These are phyloP conservation scores for Pseudomyrmex sp. DNA, from an alignment of 1,140 invertebrate genomes.

Conservation along the genomic window DNA sequence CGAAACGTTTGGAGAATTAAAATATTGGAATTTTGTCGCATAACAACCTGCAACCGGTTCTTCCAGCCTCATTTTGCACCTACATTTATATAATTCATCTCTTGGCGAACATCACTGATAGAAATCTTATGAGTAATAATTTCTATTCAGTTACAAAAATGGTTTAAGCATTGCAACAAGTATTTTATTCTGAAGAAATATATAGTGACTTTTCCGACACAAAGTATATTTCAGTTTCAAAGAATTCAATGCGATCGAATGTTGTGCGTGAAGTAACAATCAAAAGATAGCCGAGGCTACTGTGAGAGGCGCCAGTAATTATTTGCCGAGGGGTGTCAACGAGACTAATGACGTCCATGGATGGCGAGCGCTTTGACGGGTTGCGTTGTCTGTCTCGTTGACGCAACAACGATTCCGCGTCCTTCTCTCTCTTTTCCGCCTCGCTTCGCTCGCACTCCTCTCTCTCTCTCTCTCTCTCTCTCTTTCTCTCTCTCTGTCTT, in stretches of 20 bases:
- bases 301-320: conserved; percentile 58
- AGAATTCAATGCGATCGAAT: conserved; percentile 11
- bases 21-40: too few relatives aligned
- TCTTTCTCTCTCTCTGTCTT: neutral
- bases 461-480: conserved; percentile 2
- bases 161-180: too few relatives aligned
- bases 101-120: neutral
- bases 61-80: too few relatives aligned
- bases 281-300: conserved; percentile 35
- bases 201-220: conserved; percentile 9
- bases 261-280: conserved; percentile 11
- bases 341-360: conserved; percentile 54
- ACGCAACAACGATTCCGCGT: conserved; percentile 55
- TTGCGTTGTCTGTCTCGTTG: conserved; percentile 52
- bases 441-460: neutral
- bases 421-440: conserved; percentile 46
- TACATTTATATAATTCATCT: too few relatives aligned
- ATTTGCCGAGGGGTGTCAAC: conserved; percentile 61
- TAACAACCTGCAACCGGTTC: too few relatives aligned
- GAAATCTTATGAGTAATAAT: neutral
- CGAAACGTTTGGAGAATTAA: too few relatives aligned
- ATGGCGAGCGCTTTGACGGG: conserved; percentile 50
- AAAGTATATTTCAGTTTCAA: neutral
- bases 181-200: neutral
- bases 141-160: neutral